Conservation (phyloP, 2,888 invertebrate species). For the Hemistola chrysoprasaria region DNA sequence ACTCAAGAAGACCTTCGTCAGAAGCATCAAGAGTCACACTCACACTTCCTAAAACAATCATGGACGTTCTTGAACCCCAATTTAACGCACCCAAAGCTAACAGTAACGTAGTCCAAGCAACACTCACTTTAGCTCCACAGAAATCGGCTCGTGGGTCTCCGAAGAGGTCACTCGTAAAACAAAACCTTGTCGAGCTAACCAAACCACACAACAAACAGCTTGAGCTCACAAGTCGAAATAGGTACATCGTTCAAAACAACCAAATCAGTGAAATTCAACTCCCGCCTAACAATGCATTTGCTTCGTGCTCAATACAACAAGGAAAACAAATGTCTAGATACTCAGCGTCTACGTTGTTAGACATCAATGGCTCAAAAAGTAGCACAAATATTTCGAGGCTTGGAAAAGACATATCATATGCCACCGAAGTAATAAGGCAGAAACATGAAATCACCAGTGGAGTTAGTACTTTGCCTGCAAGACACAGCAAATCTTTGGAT, state of each 20-base stretch:
- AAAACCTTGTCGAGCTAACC: slow-evolving; percentile 63
- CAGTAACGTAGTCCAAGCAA: slow-evolving; percentile 83
- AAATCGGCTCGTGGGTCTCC: slow-evolving; percentile 72
- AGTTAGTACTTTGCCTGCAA: slow-evolving; percentile 83
- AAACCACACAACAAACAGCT: slow-evolving; percentile 72
- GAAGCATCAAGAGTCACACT: slow-evolving; percentile 80
- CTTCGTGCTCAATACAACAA: slow-evolving; percentile 70
- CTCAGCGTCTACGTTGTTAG: slow-evolving; percentile 82
- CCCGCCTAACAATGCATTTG: slow-evolving; percentile 66
- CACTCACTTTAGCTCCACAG: slow-evolving; percentile 84
- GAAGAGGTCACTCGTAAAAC: slow-evolving; percentile 71
- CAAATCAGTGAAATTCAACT: slow-evolving; percentile 79
- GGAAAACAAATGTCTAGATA: slow-evolving; percentile 80
- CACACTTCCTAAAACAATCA: slow-evolving; percentile 76
- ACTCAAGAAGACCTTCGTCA: slow-evolving; percentile 82
- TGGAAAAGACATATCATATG: slow-evolving; percentile 55
- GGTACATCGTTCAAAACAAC: slow-evolving; percentile 79
- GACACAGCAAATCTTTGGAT: slow-evolving; percentile 92
- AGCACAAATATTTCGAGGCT: slow-evolving; percentile 48
- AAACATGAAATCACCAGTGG: slow-evolving; percentile 72
- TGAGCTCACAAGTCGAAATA: slow-evolving; percentile 73
- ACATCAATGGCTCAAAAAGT: slow-evolving; percentile 62
- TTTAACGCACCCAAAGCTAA: slow-evolving; percentile 76
- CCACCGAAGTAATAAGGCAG: slow-evolving; percentile 57
- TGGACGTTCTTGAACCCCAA: slow-evolving; percentile 81